Evolutionary conservation across 2,113 vertebrate genomes (phyloP).

Genomic region (Rhinopomastus cyanomelas): DNA sequence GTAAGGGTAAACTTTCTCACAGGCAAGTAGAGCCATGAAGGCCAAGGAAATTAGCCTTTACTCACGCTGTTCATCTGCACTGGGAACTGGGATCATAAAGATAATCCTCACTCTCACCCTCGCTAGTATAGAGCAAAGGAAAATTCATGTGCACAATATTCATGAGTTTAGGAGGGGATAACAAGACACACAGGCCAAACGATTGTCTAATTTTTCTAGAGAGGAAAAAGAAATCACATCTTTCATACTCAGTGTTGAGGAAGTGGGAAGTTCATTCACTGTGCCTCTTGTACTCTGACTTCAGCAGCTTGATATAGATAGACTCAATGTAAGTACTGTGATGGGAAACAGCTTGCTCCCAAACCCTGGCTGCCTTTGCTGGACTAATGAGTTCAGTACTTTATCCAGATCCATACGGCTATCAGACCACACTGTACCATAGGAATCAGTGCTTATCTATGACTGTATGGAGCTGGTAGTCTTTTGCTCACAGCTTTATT

Average conservation of each 20-base stretch:
- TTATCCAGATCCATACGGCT: background rate
- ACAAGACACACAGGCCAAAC: background rate
- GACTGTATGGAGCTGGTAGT: background rate
- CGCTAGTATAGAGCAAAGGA: background rate
- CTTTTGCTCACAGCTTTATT: background rate
- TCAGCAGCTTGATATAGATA: background rate
- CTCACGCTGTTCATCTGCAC: background rate
- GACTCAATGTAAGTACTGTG: background rate
- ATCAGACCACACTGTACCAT: accelerated
- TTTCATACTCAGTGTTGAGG: background rate
- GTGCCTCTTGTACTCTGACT: background rate
- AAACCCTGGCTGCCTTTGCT: background rate
- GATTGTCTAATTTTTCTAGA: background rate
- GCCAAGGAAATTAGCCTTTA: background rate
- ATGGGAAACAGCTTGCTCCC: background rate
- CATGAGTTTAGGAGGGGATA: background rate
- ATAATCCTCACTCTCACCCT: background rate
- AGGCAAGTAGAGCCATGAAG: background rate
- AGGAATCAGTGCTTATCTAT: background rate
- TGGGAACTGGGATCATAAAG: background rate
- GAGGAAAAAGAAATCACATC: background rate
- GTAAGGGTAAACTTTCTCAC: background rate
- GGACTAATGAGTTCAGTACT: background rate
- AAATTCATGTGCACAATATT: background rate
- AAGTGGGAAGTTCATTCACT: background rate